Percentiles rank a stretch among this genome's conserved stretches.
phyloP scores from a whole-genome alignment of 2,888 invertebrate species.

The Eulithis prunata region DNA sequence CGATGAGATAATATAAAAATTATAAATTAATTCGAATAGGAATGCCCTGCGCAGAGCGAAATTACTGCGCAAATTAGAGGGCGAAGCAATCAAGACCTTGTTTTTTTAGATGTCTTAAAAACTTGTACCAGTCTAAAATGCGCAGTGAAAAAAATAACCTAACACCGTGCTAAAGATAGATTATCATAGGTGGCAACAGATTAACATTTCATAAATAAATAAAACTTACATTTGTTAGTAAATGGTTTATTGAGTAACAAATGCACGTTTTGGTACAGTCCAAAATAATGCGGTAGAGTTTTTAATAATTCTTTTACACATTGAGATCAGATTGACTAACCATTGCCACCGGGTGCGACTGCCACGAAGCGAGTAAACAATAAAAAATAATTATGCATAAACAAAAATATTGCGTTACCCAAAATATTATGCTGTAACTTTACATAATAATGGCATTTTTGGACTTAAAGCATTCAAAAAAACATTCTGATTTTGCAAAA shows the following conservation, averaged over 20 bases:
- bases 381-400: constrained; percentile 40
- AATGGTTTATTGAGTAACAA: constrained; percentile 26
- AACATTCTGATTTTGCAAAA: constrained; percentile 22
- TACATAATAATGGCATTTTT: constrained; percentile 53
- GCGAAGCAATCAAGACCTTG: constrained; percentile 19
- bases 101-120: constrained; percentile 18
- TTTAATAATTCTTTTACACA: constrained; percentile 19
- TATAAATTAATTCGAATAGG: constrained; percentile 66
- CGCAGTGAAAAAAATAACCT: constrained; percentile 52
- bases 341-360: constrained; percentile 67
- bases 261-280: constrained; percentile 25
- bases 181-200: constrained; percentile 62
- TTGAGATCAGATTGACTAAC: constrained; percentile 67
- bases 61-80: constrained; percentile 17
- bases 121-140: constrained; percentile 32
- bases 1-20: constrained; percentile 60
- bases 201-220: constrained; percentile 33
- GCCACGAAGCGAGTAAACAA: constrained; percentile 39
- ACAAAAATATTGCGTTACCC: constrained; percentile 44
- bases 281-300: constrained; percentile 25
- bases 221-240: constrained; percentile 29
- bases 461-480: constrained; percentile 17
- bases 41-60: constrained; percentile 74
- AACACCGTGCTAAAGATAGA: constrained; percentile 63
- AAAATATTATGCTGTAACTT: constrained; percentile 53